Conservation (phyloP, 1,140 invertebrate genomes). For the Arctopsyche grandis region DNA sequence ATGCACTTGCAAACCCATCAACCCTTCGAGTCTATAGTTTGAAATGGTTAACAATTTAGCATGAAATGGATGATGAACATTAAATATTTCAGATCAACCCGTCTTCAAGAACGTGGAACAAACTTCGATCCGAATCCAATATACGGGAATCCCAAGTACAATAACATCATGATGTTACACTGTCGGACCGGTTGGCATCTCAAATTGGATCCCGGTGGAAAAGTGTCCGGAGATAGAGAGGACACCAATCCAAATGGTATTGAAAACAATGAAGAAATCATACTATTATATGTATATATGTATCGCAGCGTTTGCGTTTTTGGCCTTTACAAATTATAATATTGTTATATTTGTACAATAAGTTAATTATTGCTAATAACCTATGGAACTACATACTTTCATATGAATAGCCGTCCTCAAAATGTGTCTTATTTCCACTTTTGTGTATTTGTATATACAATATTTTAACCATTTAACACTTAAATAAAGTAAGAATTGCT, state of each 20-base stretch:
- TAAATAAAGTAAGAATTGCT: too few relatives aligned
- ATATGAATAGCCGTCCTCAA: too few relatives aligned
- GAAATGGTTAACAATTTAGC: background rate
- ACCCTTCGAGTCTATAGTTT: background rate
- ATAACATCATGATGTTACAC: conserved; percentile 66
- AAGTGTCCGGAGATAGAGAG: conserved; percentile 66
- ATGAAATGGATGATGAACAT: background rate
- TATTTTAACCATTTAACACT: too few relatives aligned
- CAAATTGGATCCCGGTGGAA: conserved; percentile 66
- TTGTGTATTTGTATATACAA: too few relatives aligned
- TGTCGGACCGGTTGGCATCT: conserved; percentile 70
- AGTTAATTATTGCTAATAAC: background rate
- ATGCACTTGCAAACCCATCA: background rate
- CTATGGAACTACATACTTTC: background rate
- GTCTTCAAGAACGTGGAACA: conserved; percentile 16
- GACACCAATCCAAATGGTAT: conserved; percentile 67
- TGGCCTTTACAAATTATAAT: background rate
- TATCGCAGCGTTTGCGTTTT: background rate
- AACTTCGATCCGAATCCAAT: background rate
- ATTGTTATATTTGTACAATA: too few relatives aligned
- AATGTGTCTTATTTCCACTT: too few relatives aligned
- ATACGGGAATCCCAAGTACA: conserved; percentile 56
- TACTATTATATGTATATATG: conserved; percentile 2
- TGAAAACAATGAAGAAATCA: conserved; percentile 53
- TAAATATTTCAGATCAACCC: conserved; percentile 39